phyloP scores from a whole-genome alignment of 2,888 invertebrate genomes.

The Hirtodrosophila trivittata region DNA sequence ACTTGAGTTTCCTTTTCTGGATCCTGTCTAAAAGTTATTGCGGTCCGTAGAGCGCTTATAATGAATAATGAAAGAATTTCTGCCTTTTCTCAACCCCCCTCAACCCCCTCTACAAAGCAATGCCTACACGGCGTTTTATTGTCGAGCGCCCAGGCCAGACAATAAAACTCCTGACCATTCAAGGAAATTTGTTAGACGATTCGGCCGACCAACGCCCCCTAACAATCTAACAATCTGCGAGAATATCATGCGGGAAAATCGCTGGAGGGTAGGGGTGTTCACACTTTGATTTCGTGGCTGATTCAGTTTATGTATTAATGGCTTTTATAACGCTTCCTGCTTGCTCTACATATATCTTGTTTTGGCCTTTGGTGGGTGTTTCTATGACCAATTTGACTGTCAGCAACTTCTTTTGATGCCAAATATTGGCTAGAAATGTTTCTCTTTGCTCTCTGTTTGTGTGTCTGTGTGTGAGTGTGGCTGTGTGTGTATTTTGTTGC shows the following conservation, averaged over 20 bases:
- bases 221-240: conserved; percentile 11
- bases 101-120: too few species aligned
- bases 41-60: conserved; percentile 68
- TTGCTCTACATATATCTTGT: conserved; percentile 45
- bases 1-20: conserved; percentile 50
- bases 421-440: conserved; percentile 50
- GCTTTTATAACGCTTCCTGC: conserved; percentile 73
- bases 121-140: too few species aligned
- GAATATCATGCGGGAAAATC: conserved; percentile 49
- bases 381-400: conserved; percentile 69
- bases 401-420: conserved; percentile 63
- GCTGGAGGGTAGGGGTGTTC: conserved; percentile 48
- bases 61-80: conserved; percentile 76
- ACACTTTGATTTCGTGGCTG: conserved; percentile 68
- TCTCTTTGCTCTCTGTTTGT: neutral
- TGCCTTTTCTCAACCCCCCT: conserved; percentile 60
- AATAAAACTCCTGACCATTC: conserved; percentile 65
- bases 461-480: conserved; percentile 2
- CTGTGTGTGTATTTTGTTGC: conserved; percentile 20
- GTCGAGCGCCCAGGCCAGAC: conserved; percentile 50
- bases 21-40: conserved; percentile 62
- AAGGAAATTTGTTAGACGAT: conserved; percentile 58
- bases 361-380: conserved; percentile 18
- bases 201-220: neutral
- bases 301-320: conserved; percentile 57